These are phyloP conservation scores for Saturnia pavonia DNA, from an alignment of 2,888 invertebrate species.

Conservation along the genomic window DNA sequence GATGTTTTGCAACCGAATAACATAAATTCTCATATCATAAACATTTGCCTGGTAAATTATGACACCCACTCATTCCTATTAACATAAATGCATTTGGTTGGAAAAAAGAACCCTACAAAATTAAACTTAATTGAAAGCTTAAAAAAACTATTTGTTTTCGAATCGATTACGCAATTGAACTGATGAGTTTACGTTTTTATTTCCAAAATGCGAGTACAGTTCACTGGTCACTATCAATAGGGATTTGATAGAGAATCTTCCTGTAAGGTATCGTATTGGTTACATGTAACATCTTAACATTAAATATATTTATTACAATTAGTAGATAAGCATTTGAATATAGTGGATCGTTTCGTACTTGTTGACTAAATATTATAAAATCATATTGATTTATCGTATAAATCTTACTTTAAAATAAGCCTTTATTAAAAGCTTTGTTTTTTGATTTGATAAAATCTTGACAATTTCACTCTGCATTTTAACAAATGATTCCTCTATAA, in stretches of 20 bases:
- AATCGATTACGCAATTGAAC: not conserved
- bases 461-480: not conserved
- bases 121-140: not conserved
- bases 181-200: not conserved
- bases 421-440: not conserved
- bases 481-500: not conserved
- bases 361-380: not conserved
- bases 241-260: not conserved
- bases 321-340: not conserved
- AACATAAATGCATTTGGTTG: not conserved
- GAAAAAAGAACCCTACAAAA: not conserved
- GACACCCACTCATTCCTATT: not conserved
- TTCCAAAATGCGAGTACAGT: not conserved
- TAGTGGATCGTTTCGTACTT: not conserved
- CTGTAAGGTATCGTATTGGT: not conserved
- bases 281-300: not conserved
- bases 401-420: not conserved
- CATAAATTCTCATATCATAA: slow-evolving; percentile 6
- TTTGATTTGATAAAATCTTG: not conserved
- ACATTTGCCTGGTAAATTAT: not conserved
- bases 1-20: slow-evolving; percentile 1
- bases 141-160: not conserved
- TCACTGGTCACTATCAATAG: not conserved
- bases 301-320: not conserved
- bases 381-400: not conserved